phyloP scores from a whole-genome alignment of 2,888 invertebrate species.

The Protula sp. region DNA sequence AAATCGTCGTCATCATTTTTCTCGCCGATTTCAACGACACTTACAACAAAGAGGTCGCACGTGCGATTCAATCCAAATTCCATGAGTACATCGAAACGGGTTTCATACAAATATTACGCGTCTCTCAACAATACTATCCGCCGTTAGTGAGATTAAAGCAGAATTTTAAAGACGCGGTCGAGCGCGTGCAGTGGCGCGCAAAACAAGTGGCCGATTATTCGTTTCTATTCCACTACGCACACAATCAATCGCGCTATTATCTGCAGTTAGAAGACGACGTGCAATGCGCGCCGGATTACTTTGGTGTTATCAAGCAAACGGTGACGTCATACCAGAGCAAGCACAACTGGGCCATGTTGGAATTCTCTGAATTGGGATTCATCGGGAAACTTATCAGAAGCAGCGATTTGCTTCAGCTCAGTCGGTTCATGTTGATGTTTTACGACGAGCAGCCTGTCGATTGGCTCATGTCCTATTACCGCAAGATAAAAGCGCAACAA shows the following conservation, averaged over 20 bases:
- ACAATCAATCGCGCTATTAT: constrained; percentile 39
- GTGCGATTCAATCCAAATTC: constrained; percentile 24
- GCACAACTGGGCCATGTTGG: constrained; percentile 44
- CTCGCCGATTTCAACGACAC: constrained; percentile 46
- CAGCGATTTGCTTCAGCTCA: constrained; percentile 27
- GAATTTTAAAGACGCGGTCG: constrained; percentile 46
- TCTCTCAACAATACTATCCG: constrained; percentile 32
- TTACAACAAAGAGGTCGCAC: constrained; percentile 26
- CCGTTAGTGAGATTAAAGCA: constrained; percentile 29
- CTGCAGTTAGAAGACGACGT: constrained; percentile 51
- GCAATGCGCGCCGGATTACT: constrained; percentile 33
- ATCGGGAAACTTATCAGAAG: constrained; percentile 46
- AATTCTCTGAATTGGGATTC: constrained; percentile 46
- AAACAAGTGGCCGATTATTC: constrained; percentile 38
- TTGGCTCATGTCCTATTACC: constrained; percentile 23
- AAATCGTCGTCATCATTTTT: constrained; percentile 47
- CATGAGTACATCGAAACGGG: constrained; percentile 37
- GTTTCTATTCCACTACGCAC: constrained; percentile 41
- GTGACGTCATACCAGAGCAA: constrained; percentile 18
- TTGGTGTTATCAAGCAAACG: constrained; percentile 38
- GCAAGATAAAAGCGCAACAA: constrained; percentile 17
- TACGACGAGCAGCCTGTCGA: constrained; percentile 29
- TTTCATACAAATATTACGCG: constrained; percentile 45
- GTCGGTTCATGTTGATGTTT: constrained; percentile 20
- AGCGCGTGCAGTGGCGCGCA: constrained; percentile 46